phyloP scores from a whole-genome alignment of 2,888 invertebrate species.

The Ornithoptera priamus region DNA sequence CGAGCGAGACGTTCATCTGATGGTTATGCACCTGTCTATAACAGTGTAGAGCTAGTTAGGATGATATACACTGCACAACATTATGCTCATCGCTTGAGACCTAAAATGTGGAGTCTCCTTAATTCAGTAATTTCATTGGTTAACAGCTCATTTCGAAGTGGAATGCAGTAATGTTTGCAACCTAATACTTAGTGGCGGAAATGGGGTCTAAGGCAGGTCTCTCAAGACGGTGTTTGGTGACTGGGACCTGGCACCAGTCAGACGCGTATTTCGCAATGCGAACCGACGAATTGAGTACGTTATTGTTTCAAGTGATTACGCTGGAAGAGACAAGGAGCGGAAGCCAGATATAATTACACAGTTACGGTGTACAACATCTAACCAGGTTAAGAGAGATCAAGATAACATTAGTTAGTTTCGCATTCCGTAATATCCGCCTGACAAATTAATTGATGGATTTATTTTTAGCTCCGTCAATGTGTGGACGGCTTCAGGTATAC shows the following conservation, averaged over 20 bases:
- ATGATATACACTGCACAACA: too few species aligned
- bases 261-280: slow-evolving; percentile 21
- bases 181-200: too few species aligned
- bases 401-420: slow-evolving; percentile 23
- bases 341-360: slow-evolving; percentile 26
- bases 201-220: too few species aligned
- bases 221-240: too few species aligned
- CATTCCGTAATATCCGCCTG: slow-evolving; percentile 23
- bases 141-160: too few species aligned
- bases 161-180: too few species aligned
- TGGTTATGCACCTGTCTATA: too few species aligned
- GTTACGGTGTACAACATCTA: slow-evolving; percentile 19
- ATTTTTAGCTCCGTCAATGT: slow-evolving; percentile 12
- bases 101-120: too few species aligned
- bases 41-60: too few species aligned
- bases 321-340: slow-evolving; percentile 28
- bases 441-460: slow-evolving; percentile 24
- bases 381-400: slow-evolving; percentile 25
- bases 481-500: not conserved
- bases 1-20: too few species aligned
- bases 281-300: slow-evolving; percentile 17
- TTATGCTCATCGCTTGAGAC: too few species aligned
- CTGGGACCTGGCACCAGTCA: not conserved
- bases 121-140: too few species aligned
- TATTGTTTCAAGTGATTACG: slow-evolving; percentile 26